These are phyloP conservation scores for Heterotilapia buettikoferi DNA, from an alignment of 2,113 vertebrate species.

Conservation along the genomic window DNA sequence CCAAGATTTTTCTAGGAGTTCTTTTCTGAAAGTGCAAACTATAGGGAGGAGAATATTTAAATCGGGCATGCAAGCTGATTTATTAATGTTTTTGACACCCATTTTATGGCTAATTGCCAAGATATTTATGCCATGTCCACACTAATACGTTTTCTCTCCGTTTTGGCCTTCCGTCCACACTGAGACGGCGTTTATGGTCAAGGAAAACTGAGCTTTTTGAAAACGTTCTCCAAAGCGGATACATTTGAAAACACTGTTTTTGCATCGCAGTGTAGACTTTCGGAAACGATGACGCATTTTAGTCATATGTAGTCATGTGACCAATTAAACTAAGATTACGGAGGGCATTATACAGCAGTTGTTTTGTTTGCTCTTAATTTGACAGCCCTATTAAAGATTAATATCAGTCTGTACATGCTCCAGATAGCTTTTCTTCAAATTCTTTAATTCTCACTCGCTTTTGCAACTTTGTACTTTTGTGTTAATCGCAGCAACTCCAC, in stretches of 20 bases:
- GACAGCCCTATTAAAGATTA: neutral
- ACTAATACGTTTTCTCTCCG: neutral
- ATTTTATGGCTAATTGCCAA: neutral
- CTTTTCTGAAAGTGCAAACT: neutral
- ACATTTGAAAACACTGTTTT: neutral
- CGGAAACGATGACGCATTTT: fast-evolving
- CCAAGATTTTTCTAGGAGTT: neutral
- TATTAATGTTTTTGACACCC: fast-evolving
- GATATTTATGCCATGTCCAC: neutral
- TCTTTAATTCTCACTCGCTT: fast-evolving
- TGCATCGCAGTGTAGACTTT: neutral
- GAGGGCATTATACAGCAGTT: neutral
- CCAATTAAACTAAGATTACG: neutral
- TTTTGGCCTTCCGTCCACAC: neutral
- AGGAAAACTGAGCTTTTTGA: neutral
- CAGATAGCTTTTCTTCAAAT: neutral
- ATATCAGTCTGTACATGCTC: neutral
- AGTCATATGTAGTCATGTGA: neutral
- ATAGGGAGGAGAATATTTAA: neutral
- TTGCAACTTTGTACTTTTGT: neutral
- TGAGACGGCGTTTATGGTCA: fast-evolving
- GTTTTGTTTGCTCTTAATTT: neutral
- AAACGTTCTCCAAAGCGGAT: neutral
- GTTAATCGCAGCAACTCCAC: neutral
- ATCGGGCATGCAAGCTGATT: fast-evolving